Conservation (phyloP, 1,140 invertebrate species). For the Holotrichia oblita region DNA sequence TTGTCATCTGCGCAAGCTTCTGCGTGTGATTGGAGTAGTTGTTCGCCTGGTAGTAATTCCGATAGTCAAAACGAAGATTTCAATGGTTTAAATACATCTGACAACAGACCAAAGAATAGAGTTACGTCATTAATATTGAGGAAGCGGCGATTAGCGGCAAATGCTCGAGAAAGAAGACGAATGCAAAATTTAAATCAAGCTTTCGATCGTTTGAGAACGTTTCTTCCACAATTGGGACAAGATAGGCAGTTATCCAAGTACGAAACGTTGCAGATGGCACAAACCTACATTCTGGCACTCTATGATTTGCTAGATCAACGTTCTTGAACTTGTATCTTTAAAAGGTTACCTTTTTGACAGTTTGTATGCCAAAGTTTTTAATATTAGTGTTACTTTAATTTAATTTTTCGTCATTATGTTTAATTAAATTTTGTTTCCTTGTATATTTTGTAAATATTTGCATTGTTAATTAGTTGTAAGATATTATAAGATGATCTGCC, state of each 20-base stretch:
- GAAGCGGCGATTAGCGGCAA: slow-evolving; percentile 88
- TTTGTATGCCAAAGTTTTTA: slow-evolving; percentile 35
- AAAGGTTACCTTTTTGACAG: slow-evolving; percentile 15
- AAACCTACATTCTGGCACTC: slow-evolving; percentile 91
- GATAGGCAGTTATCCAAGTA: slow-evolving; percentile 95
- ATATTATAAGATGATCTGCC: background rate
- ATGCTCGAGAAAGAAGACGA: slow-evolving; percentile 88
- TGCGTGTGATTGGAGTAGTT: slow-evolving; percentile 46
- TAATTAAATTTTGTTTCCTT: background rate
- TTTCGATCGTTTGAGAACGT: slow-evolving; percentile 88
- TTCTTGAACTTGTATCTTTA: slow-evolving; percentile 37
- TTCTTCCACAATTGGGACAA: slow-evolving; percentile 89
- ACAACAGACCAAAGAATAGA: slow-evolving; percentile 68
- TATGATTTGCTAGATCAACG: slow-evolving; percentile 73
- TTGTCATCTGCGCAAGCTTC: slow-evolving; percentile 44
- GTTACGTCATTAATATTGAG: slow-evolving; percentile 81
- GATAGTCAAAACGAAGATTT: slow-evolving; percentile 57
- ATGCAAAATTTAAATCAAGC: slow-evolving; percentile 97
- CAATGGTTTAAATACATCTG: slow-evolving; percentile 50
- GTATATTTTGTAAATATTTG: slow-evolving; percentile 25
- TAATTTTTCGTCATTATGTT: background rate
- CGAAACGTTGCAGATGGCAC: slow-evolving; percentile 97
- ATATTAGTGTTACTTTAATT: slow-evolving; percentile 4
- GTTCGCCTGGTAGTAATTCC: slow-evolving; percentile 53
- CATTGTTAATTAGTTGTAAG: slow-evolving; percentile 27